Evolutionary conservation across 1,140 invertebrate genomes (phyloP).

Genomic region (Drosophila bocqueti): DNA sequence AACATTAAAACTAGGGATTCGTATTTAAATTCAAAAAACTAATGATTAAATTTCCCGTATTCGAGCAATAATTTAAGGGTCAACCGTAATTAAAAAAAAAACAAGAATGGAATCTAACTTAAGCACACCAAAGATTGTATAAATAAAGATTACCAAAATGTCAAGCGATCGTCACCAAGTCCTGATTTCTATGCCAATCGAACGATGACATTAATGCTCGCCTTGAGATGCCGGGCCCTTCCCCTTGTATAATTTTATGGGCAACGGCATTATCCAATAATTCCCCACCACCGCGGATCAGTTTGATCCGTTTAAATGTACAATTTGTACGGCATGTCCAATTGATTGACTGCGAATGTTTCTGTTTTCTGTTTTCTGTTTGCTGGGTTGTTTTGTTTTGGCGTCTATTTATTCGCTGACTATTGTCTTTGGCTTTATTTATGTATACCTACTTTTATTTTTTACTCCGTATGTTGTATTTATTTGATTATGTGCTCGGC

Average conservation of each 20-base stretch:
- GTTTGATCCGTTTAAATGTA: slow-evolving; percentile 62
- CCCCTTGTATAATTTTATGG: neutral
- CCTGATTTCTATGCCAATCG: neutral
- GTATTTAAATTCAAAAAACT: neutral
- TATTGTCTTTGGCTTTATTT: slow-evolving; percentile 51
- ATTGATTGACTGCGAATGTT: slow-evolving; percentile 61
- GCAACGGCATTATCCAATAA: slow-evolving; percentile 4
- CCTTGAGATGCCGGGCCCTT: slow-evolving; percentile 29
- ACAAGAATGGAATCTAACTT: too few relatives aligned
- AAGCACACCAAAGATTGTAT: too few relatives aligned
- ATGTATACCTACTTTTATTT: slow-evolving; percentile 10
- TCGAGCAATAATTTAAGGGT: neutral
- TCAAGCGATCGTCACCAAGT: neutral
- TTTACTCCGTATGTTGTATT: neutral
- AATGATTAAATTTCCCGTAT: neutral
- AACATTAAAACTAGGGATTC: neutral
- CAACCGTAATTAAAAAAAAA: too few relatives aligned
- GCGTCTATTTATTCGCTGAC: slow-evolving; percentile 37
- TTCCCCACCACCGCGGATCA: neutral
- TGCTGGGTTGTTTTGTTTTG: slow-evolving; percentile 29
- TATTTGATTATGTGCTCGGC: slow-evolving; percentile 25
- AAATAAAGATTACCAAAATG: too few relatives aligned
- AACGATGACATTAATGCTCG: slow-evolving; percentile 3
- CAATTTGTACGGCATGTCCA: slow-evolving; percentile 65
- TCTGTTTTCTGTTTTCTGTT: slow-evolving; percentile 18